Base-by-base conservation (phyloP, 30 jellyfish, hydroid and myxozoan species). In the Clytia hemisphaerica region DNA sequence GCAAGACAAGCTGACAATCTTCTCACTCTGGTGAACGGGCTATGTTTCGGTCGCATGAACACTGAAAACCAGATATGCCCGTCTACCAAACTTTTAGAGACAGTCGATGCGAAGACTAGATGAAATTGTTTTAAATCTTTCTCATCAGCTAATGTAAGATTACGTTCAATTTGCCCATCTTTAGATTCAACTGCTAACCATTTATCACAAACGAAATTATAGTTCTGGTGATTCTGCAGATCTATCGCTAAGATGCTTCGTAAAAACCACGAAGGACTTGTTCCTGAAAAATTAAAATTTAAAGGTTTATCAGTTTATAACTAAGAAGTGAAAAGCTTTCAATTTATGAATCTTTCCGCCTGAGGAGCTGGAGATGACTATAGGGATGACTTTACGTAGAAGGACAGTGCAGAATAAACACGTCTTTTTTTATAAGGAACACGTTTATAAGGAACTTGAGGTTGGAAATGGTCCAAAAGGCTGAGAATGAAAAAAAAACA, bases 181-280 rank as follows among this genome's bases (percentile, higher is more conserved):
- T 72, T 92, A 38, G 83, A 92, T 55, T 72, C 96, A 40, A 86
- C 96, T 10, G 92, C 96, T 37, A 86, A 83, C 96, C 96, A 86
- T 12, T 81, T 70, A 65, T 77, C 81, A 75, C 92, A 71, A 4
- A 86, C 93, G 78, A 86, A 86, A 12, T 37, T 37, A 33, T 57
- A 57, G 44, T 57, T 37, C 2, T 57, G 25, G 6, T 57, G 25
- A 25, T 25, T 21, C 33, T 37, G 19, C 3, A 57, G 6, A 4
- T 57, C 70, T 0, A 44, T 57, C 33, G 30, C 30, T n/a, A 10
- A 6, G 42, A 57, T 57, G 70, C 30, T 57, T 21, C 70, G 27
- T 22, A 57, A 30, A n/a, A 22, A 57, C 70, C 70, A 57, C 16
- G 70, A 57, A 7, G 70, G 70, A 33, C 70, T 57, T 12, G 49